Conservation (phyloP, 2,797 vertebrate genomes). For the Miichthys miiuy region DNA sequence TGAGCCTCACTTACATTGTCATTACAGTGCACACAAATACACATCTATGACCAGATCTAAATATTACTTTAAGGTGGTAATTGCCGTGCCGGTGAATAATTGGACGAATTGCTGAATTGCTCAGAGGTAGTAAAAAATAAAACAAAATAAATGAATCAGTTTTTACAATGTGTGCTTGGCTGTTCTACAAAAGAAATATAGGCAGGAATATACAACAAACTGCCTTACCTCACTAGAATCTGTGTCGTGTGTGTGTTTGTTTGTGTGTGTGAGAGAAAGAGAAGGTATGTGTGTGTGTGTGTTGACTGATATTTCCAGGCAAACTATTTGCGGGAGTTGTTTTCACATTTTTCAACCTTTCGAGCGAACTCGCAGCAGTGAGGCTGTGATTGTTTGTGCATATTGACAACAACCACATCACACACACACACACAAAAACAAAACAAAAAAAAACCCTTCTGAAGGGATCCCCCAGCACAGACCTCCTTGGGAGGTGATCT, state of each 20-base stretch:
- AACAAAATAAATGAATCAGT: conserved; percentile 6
- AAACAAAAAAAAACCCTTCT: neutral
- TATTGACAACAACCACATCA: conserved; percentile 10
- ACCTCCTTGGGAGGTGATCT: conserved; percentile 35
- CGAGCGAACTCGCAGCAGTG: conserved; percentile 9
- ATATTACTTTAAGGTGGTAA: conserved; percentile 22
- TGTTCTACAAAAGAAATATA: conserved; percentile 34
- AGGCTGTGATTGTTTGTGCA: conserved; percentile 25
- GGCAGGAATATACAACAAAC: conserved; percentile 26
- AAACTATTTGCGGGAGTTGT: neutral
- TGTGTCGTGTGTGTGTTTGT: conserved; percentile 12
- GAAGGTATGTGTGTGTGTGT: conserved; percentile 3
- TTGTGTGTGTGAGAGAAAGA: neutral
- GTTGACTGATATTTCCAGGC: conserved; percentile 13
- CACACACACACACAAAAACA: too few relatives aligned
- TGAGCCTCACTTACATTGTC: neutral
- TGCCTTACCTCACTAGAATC: conserved; percentile 2
- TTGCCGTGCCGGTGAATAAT: conserved; percentile 19
- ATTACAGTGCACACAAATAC: neutral
- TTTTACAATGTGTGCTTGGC: conserved; percentile 55
- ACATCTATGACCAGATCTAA: conserved; percentile 17
- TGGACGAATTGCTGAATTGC: conserved; percentile 34
- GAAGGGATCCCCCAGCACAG: conserved; percentile 16
- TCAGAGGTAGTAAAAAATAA: conserved; percentile 50
- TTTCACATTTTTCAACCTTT: conserved; percentile 30